Conservation (phyloP, 2,888 invertebrate species). For the Oeneis ivallda region DNA sequence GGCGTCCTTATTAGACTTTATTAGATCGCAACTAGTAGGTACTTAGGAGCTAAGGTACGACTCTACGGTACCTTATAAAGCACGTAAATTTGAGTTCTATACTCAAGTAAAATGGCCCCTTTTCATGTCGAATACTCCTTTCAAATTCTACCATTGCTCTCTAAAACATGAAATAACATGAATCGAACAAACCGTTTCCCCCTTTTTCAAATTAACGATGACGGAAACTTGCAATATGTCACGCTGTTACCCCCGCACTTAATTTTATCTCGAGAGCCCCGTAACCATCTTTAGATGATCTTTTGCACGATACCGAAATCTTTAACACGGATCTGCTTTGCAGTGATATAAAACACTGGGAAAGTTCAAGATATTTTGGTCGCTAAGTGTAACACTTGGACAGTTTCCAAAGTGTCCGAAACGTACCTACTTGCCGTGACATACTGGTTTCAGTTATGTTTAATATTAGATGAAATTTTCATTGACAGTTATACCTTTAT, state of each 20-base stretch:
- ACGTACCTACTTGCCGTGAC: constrained; percentile 59
- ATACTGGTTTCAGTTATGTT: constrained; percentile 57
- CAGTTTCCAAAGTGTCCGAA: constrained; percentile 66
- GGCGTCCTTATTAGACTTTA: neutral
- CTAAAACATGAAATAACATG: constrained; percentile 26
- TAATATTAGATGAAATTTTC: constrained; percentile 23
- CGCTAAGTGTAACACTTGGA: constrained; percentile 58
- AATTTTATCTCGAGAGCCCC: constrained; percentile 32
- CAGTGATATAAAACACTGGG: constrained; percentile 20
- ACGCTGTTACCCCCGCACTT: constrained; percentile 33
- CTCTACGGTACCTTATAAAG: neutral
- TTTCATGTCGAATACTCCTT: constrained; percentile 19
- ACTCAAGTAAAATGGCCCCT: constrained; percentile 15
- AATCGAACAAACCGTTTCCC: constrained; percentile 22
- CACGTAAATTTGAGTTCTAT: neutral
- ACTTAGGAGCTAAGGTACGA: too few species aligned
- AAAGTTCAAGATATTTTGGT: constrained; percentile 48
- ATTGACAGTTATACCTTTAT: constrained; percentile 8
- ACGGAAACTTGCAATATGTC: constrained; percentile 35
- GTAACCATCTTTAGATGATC: constrained; percentile 29
- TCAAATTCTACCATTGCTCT: constrained; percentile 6
- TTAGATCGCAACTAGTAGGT: neutral
- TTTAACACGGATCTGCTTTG: constrained; percentile 5
- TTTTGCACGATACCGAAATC: constrained; percentile 15
- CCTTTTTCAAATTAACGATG: constrained; percentile 31